A percentile compares a stretch with the other conserved stretches of the same genome.
These are phyloP conservation scores for Hydrozoanthus gracilis DNA, from an alignment of 92 coral and sea anemone species.

Conservation along the genomic window DNA sequence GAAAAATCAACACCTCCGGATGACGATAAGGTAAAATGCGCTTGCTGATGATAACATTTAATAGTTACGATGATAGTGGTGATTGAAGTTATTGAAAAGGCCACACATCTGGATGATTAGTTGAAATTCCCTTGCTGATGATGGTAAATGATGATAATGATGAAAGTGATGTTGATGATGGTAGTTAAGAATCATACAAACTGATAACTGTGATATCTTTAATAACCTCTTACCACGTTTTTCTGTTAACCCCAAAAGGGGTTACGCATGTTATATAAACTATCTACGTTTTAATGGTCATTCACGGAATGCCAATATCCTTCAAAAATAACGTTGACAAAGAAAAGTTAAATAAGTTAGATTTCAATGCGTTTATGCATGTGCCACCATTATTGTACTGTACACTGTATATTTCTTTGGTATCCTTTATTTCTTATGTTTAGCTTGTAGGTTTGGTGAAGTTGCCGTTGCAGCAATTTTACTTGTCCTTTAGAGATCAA, in stretches of 20 bases:
- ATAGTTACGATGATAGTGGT: neutral
- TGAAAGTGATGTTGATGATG: neutral
- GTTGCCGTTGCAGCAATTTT: constrained; percentile 92
- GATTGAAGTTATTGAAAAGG: neutral
- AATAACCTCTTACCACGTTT: neutral
- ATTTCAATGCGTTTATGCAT: neutral
- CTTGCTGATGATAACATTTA: neutral
- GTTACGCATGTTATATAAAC: neutral
- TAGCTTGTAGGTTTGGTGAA: constrained; percentile 95
- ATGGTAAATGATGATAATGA: neutral
- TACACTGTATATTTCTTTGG: neutral
- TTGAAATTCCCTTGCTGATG: neutral
- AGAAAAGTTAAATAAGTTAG: neutral
- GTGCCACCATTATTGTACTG: neutral
- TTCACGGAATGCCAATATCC: too few relatives aligned
- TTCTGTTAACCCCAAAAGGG: neutral
- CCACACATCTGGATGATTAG: neutral
- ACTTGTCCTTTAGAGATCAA: constrained; percentile 91
- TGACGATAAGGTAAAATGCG: constrained; percentile 71
- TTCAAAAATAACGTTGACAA: too few relatives aligned
- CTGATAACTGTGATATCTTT: neutral
- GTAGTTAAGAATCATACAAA: neutral
- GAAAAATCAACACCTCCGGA: constrained; percentile 74
- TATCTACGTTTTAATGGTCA: too few relatives aligned
- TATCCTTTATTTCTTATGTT: neutral